phyloP scores from a whole-genome alignment of 1,140 invertebrate species.

The Sinonovacula constricta region DNA sequence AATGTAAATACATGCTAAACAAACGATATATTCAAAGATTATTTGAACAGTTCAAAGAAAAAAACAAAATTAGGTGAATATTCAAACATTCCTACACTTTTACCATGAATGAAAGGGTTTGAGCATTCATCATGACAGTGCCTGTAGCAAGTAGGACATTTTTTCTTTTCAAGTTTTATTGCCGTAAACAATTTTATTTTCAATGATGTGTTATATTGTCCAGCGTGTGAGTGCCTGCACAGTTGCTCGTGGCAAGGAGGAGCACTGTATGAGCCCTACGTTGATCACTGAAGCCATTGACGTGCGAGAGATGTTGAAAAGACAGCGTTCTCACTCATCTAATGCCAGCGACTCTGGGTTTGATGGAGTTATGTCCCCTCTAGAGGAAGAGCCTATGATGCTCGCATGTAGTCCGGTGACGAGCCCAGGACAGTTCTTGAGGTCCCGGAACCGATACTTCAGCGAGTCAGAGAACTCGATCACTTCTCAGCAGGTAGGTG shows the following conservation, averaged over 20 bases:
- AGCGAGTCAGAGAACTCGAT: conserved; percentile 72
- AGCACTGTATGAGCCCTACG: conserved; percentile 74
- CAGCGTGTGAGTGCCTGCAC: conserved; percentile 61
- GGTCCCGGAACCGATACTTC: conserved; percentile 44
- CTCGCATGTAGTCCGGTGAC: conserved; percentile 57
- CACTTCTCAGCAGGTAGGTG: conserved; percentile 25
- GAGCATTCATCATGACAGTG: too few species aligned
- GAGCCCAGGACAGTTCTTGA: conserved; percentile 19
- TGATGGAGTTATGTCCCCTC: conserved; percentile 28
- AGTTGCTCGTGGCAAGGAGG: conserved; percentile 77
- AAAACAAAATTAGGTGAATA: too few species aligned
- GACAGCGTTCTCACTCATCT: conserved; percentile 65
- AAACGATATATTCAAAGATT: too few species aligned
- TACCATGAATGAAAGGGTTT: too few species aligned
- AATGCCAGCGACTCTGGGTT: conserved; percentile 51
- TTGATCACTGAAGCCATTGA: conserved; percentile 67
- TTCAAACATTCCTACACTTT: too few species aligned
- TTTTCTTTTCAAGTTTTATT: too few species aligned
- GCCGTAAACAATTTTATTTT: too few species aligned
- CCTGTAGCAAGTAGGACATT: too few species aligned
- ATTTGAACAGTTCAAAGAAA: too few species aligned
- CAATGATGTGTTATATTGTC: too few species aligned
- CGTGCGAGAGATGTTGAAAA: conserved; percentile 66
- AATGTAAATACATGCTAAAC: too few species aligned
- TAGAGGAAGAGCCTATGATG: conserved; percentile 72